Base-by-base conservation (phyloP, 2,113 vertebrate genomes). In the Oreocharis arfaki region DNA sequence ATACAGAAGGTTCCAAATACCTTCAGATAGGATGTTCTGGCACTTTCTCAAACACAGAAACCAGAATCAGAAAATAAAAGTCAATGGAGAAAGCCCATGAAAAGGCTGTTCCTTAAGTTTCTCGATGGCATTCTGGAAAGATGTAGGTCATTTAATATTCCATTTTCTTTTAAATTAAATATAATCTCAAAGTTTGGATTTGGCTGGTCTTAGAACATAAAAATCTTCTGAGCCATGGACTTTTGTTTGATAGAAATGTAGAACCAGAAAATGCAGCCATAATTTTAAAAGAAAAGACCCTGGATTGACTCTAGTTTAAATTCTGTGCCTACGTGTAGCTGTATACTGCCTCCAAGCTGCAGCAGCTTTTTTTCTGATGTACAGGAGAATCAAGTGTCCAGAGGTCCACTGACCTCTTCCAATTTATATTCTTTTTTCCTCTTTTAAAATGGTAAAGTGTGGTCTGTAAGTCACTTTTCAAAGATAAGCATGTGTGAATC, bases 401-500 rank as follows among this genome's bases (percentile, higher is more conserved):
- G 83, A 84, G 56, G 94, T 47, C 50, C 47, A 75, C 35, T 84
- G 83, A 86, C 80, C 59, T 95, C 78, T 86, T 74, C 70, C 46
- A 59, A 90, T 76, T 95, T 77, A 47, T 35, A 47, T 91, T 61
- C 33, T 83, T 79, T 84, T 79, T 70, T 50, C 6, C 35, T 74
- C n/a, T 23, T 70, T 64, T 90, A 64, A 89, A 93, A 92, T 2
- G 8, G 42, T 56, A 60, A 90, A 95, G 22, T 50, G 35, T 86
- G 37, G 42, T 86, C 69, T 79, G 52, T 3, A 89, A 95, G 95
- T 69, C 70, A 86, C 76, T 91, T 94, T 94, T 91, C 79, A 93
- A 83, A 83, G 86, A 94, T 63, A 96, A 94, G 59, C 55, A 32
- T 46, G 59, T 89, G 60, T 89, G 84, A 94, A 91, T 92, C 70